Conservation (phyloP, 2,888 invertebrate species). For the Gibbula magus region DNA sequence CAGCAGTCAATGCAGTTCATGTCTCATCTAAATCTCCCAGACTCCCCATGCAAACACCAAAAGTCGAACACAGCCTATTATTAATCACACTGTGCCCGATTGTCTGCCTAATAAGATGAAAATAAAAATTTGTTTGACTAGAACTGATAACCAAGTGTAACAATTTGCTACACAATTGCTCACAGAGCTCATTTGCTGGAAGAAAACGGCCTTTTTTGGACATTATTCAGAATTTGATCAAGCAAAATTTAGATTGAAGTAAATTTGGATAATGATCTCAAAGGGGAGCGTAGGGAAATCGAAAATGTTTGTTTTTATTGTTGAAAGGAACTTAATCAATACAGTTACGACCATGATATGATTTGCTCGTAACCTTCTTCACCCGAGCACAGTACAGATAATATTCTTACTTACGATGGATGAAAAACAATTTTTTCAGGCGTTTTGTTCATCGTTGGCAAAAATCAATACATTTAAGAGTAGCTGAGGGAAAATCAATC, state of each 20-base stretch:
- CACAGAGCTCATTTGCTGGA: constrained; percentile 10
- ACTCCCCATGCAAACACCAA: constrained; percentile 20
- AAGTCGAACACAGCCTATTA: background rate
- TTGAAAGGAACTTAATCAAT: background rate
- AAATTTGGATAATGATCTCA: background rate
- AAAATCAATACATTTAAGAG: constrained; percentile 4
- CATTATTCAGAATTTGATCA: background rate
- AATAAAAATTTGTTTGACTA: constrained; percentile 10
- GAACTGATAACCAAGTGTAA: background rate
- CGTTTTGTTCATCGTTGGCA: background rate
- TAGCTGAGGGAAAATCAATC: background rate
- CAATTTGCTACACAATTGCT: constrained; percentile 11
- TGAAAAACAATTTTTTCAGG: background rate
- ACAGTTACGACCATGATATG: background rate
- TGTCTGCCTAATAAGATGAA: constrained; percentile 14
- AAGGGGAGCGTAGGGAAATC: background rate
- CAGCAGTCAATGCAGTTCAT: constrained; percentile 8
- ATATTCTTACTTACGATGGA: background rate
- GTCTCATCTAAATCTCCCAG: background rate
- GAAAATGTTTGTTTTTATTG: background rate
- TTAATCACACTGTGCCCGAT: constrained; percentile 18
- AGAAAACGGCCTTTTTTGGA: background rate
- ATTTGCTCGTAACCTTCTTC: background rate
- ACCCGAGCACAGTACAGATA: background rate
- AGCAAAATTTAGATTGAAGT: background rate